These are phyloP conservation scores for Varecia variegata DNA, from an alignment of 2,797 vertebrate genomes.

Conservation along the genomic window DNA sequence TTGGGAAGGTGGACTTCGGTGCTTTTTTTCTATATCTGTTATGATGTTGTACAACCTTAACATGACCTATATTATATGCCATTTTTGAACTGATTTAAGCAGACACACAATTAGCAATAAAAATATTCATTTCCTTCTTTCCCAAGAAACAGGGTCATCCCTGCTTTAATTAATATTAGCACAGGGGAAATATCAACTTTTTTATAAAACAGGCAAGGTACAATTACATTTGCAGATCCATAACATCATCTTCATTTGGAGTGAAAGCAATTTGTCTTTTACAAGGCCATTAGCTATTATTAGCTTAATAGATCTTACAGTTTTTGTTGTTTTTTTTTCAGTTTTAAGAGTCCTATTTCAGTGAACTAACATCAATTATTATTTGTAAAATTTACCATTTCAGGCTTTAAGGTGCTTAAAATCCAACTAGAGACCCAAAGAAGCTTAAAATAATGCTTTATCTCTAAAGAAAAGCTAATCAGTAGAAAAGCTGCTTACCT, in stretches of 20 bases:
- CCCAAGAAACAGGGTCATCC: constrained; percentile 28
- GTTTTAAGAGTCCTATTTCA: constrained; percentile 38
- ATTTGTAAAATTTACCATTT: constrained; percentile 43
- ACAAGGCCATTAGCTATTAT: neutral
- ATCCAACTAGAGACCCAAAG: neutral
- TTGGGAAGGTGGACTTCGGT: neutral
- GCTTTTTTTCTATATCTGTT: neutral
- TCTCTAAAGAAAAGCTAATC: neutral
- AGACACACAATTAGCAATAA: constrained; percentile 32
- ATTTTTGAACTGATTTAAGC: constrained; percentile 46
- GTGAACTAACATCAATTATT: neutral
- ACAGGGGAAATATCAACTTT: constrained; percentile 55
- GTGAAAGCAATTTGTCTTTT: constrained; percentile 11
- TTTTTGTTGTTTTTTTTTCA: neutral
- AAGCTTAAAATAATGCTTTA: constrained; percentile 25
- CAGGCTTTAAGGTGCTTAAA: neutral
- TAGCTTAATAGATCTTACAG: neutral
- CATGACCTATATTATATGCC: neutral
- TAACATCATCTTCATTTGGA: constrained; percentile 21
- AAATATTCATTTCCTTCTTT: constrained; percentile 61
- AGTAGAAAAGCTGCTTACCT: neutral
- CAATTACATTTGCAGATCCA: constrained; percentile 28
- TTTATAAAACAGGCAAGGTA: constrained; percentile 39
- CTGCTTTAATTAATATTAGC: constrained; percentile 60
- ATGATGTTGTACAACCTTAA: neutral